Conservation (phyloP, 2,797 vertebrate species). For the Lacerta viridis region DNA sequence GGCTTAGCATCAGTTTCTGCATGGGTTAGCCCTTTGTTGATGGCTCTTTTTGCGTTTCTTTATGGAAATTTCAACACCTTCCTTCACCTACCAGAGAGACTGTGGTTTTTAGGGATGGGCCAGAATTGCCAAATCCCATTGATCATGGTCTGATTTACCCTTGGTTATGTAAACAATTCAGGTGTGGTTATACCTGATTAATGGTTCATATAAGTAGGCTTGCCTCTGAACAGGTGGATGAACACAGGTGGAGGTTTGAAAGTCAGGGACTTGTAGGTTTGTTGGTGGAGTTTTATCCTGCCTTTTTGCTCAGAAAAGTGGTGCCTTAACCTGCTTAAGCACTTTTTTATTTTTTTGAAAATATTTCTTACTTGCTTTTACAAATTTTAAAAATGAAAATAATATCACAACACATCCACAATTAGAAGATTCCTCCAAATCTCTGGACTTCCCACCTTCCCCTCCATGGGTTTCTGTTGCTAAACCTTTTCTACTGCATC, state of each 20-base stretch:
- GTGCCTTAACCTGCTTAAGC: too few relatives aligned
- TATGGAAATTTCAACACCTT: not conserved
- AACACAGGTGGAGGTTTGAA: not conserved
- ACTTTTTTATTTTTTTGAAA: too few relatives aligned
- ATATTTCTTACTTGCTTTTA: too few relatives aligned
- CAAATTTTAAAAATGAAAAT: too few relatives aligned
- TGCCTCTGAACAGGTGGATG: not conserved
- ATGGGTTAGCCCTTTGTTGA: not conserved
- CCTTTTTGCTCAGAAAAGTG: not conserved
- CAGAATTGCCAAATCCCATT: not conserved
- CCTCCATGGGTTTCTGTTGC: too few relatives aligned
- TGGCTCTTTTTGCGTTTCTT: too few relatives aligned
- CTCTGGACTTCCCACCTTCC: too few relatives aligned
- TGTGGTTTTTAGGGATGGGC: not conserved
- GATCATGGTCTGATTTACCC: slow-evolving; percentile 1
- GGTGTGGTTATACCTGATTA: not conserved
- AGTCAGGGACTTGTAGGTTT: not conserved
- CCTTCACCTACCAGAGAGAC: not conserved
- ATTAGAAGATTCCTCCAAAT: too few relatives aligned
- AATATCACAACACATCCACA: too few relatives aligned
- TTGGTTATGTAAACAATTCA: not conserved
- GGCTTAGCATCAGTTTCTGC: not conserved
- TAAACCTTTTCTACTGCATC: too few relatives aligned
- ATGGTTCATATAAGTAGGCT: not conserved
- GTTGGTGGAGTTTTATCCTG: not conserved